These are phyloP conservation scores for Pedionomus torquatus DNA, from an alignment of 2,113 vertebrate species.

Conservation along the genomic window DNA sequence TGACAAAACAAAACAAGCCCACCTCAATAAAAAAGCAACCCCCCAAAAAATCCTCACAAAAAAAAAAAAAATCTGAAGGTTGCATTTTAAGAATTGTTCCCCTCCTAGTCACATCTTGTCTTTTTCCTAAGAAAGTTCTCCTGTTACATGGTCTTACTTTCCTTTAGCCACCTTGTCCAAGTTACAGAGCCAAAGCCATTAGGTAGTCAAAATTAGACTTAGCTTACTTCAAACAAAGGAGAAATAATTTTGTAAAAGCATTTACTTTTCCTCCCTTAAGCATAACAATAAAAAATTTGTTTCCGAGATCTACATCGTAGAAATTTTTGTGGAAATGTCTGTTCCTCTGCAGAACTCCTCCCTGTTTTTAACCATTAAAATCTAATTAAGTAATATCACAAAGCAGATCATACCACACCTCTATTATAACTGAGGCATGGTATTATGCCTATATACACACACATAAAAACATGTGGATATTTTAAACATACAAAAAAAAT, in stretches of 20 bases:
- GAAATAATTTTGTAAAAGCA: background rate
- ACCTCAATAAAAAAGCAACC: fast-evolving
- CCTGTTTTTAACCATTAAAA: background rate
- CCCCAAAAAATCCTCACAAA: background rate
- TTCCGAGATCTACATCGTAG: no score
- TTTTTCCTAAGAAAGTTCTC: background rate
- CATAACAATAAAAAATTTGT: background rate
- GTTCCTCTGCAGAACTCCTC: background rate
- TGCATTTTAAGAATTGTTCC: background rate
- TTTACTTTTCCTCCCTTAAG: background rate
- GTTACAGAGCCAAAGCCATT: background rate
- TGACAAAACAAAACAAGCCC: background rate
- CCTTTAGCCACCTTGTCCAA: background rate
- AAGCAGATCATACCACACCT: background rate
- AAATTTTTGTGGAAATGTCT: no score
- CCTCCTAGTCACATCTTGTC: background rate
- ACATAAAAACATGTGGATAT: no score
- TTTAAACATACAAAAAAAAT: background rate
- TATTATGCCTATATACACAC: background rate
- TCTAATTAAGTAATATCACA: background rate
- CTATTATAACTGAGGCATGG: background rate
- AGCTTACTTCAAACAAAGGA: background rate
- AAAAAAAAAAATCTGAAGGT: background rate
- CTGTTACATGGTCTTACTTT: background rate
- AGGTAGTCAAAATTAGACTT: background rate